Evolutionary conservation across 2,888 invertebrate genomes (phyloP), one percentile per base, ranked within the genome.

Genomic region (Acholoe squamosa): DNA sequence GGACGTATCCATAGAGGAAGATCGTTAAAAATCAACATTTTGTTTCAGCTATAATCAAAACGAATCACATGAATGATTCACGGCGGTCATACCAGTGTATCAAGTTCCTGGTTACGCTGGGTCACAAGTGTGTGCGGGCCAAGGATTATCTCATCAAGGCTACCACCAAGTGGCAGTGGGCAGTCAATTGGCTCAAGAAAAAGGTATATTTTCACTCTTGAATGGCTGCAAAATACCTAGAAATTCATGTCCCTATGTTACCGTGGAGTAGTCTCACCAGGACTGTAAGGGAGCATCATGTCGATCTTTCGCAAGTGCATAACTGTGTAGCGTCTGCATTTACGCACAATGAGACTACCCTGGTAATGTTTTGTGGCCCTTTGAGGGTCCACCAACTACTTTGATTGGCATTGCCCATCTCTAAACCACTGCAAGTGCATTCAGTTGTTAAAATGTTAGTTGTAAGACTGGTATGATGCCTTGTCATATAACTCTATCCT

Each of bases 41-140:
- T n/a, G 22, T 84, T 90, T 84, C 93, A 95, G 95, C 93, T 92
- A 94, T 96, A 52, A 95, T 96, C 84, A 94, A 95, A 88, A 93
- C 94, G 67, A 95, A 96, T 93, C 95, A 96, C 91, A 93, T 93
- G 88, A 94, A 93, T 86, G 96, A 96, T 93, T 96, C 96, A 90
- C 94, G 96, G 5, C 94, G 96, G 12, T 96, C 96, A 0, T 96
- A 96, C 93, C 96, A 96, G 93, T 96, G 96, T 93, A 96, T 96
- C 92, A 96, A 96, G 93, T 96, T 96, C 92, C 94, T 96, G 84
- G 96, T 96, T 56, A 95, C 93, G 84, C 93, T 96, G 76, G 95
- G 96, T 54, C 95, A 95, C 91, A 94, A 94, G 93, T 96, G 95
- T 90, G 91, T 94, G 19, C 91, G 94, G 86, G 96, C 95, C 61